Base-by-base conservation (phyloP, 2,888 invertebrate species). In the Micropterix aruncella region DNA sequence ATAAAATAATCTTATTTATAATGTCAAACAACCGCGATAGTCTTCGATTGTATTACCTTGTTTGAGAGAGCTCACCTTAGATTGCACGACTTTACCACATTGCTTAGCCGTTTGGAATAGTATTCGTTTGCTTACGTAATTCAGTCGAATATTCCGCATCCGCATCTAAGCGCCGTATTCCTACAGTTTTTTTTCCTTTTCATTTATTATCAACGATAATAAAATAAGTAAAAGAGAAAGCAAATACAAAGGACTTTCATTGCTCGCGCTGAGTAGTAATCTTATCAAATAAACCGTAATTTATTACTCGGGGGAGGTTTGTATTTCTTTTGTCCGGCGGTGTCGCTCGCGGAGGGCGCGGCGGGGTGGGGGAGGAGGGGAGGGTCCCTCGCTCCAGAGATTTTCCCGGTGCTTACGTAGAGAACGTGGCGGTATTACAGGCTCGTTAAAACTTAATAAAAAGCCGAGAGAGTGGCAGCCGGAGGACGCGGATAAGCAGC, bases 381-480 rank as follows among this genome's bases (percentile, higher is more conserved):
- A 27, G 27, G 27, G 12, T 5, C 41, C 38, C 40, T 44, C 38
- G 44, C 47, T 46, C 44, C 42, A 40, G 42, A 45, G 46, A 46
- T 14, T 36, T 18, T 44, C 37, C 42, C 37, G 36, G 46, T 43
- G 43, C 27, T 40, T 27, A 47, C 41, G 44, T 45, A 40, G 38
- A 43, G 47, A 48, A 42, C 38, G 19, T 41, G 27, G 47, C 37
- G 46, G 48, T 48, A 49, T 49, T 51, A 48, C 47, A 48, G 46
- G 48, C 47, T 50, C 50, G 50, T 50, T 50, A 50, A 50, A 50
- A 50, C 50, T 50, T 50, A 50, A 50, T 50, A 50, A 50, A 50
- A 50, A 50, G 50, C 50, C 48, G 47, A 50, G 48, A 50, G 48
- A 27, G 27, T 27, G 27, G 27, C 27, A 27, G 27, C 12, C 27